These are phyloP conservation scores for Pasiphila rectangulata DNA, from an alignment of 2,888 invertebrate species.

Conservation along the genomic window DNA sequence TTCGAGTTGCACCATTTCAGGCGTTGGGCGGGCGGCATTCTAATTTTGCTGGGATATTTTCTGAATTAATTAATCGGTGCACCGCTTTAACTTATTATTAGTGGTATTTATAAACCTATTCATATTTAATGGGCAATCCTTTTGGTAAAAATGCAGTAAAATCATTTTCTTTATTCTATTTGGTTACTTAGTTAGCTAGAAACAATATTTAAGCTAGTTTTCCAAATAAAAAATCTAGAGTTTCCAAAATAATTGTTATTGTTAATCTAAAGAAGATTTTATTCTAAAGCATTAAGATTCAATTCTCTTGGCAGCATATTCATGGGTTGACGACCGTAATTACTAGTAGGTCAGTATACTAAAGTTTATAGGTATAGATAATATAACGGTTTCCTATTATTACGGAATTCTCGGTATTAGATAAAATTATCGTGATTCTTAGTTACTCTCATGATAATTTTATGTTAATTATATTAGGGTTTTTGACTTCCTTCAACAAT, in stretches of 20 bases:
- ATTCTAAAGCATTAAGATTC: not conserved
- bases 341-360: constrained; percentile 40
- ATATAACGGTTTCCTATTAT: constrained; percentile 29
- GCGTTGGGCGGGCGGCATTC: constrained; percentile 46
- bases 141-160: too few relatives aligned
- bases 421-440: not conserved
- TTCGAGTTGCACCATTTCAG: constrained; percentile 58
- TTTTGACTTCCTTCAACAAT: too few relatives aligned
- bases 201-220: too few relatives aligned
- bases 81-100: constrained; percentile 10
- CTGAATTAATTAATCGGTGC: constrained; percentile 24
- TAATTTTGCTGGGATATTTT: constrained; percentile 30
- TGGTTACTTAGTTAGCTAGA: too few relatives aligned
- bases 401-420: constrained; percentile 4
- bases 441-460: not conserved
- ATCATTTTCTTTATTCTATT: not conserved
- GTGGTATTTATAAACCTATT: not conserved
- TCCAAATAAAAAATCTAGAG: too few relatives aligned
- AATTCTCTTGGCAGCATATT: constrained; percentile 8
- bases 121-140: not conserved
- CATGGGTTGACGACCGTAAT: constrained; percentile 34
- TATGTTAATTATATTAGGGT: too few relatives aligned
- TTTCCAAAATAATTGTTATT: too few relatives aligned
- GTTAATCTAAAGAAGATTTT: too few relatives aligned
- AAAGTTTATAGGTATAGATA: constrained; percentile 29